Evolutionary conservation across 1,140 invertebrate genomes (phyloP), one percentile per base, ranked within the genome.

Genomic region (Chymomyza costata): DNA sequence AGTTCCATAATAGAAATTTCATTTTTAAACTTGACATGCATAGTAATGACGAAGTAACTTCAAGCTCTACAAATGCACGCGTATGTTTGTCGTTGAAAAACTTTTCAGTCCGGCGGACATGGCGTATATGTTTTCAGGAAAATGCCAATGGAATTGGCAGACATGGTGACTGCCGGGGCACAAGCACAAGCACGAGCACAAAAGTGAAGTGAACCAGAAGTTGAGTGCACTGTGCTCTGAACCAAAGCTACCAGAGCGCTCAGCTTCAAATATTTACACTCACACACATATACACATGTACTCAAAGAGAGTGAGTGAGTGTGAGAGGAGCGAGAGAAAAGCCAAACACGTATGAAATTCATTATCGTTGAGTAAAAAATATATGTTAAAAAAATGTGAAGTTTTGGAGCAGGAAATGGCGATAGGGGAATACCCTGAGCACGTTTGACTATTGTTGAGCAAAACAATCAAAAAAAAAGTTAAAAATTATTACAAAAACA

Each of bases 201-300:
- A 56, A 56, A 38, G 54, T 56, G 50, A 56, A 62, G 54, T 43
- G 54, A 57, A 62, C 28, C 59, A 58, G 47, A 45, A 51, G 48
- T 48, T 17, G 32, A 25, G 21, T 25, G 8, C 8, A 25, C 21
- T 5, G 3, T 5, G 3, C 3, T 25, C 3, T 25, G 8, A 25
- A 25, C 21, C 8, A 25, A 3, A 25, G 21, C 3, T 25, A 25
- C 3, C 3, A 3, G 21, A 25, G 21, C 21, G 21, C 41, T 43
- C 43, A 41, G 54, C 38, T 45, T 48, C 44, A 60, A 60, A 60
- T 60, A 55, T 55, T 61, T 50, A 11, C 13, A 35, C 51, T 19
- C 44, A 32, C 17, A 37, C 15, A 16, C 31, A 41, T 18, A 14
- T 19, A 34, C 28, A 41, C 17, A 15, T n/a, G 17, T 15, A n/a